Evolutionary conservation across 2,113 vertebrate genomes (phyloP).

Genomic region (Zapus hudsonius): DNA sequence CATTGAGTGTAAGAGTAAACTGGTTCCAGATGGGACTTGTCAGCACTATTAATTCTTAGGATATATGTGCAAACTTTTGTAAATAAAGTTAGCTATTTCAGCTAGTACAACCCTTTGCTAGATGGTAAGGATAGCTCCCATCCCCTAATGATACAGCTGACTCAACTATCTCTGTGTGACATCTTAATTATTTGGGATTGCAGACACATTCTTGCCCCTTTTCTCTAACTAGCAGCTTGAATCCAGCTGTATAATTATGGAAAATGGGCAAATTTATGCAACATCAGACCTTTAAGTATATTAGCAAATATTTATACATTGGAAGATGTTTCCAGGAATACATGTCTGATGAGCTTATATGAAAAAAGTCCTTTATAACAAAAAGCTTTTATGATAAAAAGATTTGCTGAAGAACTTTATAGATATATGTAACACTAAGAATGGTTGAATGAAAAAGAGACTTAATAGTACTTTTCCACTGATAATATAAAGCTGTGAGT

Average conservation of each 20-base stretch:
- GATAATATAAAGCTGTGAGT: background rate
- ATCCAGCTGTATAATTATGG: background rate
- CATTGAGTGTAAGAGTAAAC: background rate
- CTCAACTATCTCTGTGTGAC: background rate
- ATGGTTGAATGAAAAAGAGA: background rate
- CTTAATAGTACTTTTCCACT: background rate
- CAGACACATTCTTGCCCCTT: background rate
- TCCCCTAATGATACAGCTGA: background rate
- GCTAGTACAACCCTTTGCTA: background rate
- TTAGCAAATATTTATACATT: background rate
- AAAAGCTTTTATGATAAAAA: conserved; percentile 24
- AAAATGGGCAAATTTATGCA: background rate
- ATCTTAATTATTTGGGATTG: background rate
- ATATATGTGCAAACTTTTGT: background rate
- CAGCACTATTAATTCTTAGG: background rate
- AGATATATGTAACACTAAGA: background rate
- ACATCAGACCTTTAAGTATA: background rate
- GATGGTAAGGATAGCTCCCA: background rate
- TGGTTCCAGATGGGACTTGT: background rate
- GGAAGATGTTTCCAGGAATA: conserved; percentile 4
- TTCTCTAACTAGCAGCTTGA: background rate
- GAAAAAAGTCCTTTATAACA: too few species aligned
- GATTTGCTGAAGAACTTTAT: background rate
- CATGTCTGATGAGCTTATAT: too few species aligned
- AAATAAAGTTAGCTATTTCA: background rate